These are phyloP conservation scores for Myotis brandtii DNA, from an alignment of 2,113 vertebrate genomes.

Conservation along the genomic window DNA sequence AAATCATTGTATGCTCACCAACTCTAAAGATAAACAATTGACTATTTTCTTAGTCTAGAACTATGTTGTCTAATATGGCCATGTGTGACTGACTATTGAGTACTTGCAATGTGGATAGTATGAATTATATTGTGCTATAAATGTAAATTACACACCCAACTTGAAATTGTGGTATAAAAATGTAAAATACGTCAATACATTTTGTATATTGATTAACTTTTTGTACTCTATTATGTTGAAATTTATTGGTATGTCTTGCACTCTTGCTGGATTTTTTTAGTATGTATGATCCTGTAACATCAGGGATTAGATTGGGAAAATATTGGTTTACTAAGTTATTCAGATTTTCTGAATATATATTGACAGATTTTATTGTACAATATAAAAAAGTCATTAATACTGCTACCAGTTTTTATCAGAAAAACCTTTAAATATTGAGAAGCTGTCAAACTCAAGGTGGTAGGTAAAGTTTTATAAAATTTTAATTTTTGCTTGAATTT, in stretches of 20 bases:
- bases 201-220: conserved; percentile 8
- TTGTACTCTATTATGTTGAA: not conserved
- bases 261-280: not conserved
- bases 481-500: conserved; percentile 22
- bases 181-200: not conserved
- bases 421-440: conserved; percentile 7
- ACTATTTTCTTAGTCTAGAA: not conserved
- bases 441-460: not conserved
- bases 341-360: conserved; percentile 38
- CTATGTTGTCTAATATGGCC: not conserved
- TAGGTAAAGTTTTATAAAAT: conserved; percentile 6
- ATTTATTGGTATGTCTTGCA: not conserved
- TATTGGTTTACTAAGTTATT: not conserved
- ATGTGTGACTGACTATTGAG: not conserved
- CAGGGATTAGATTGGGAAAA: not conserved
- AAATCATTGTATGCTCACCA: not conserved
- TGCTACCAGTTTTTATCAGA: not conserved
- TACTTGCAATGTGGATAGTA: not conserved
- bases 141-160: not conserved
- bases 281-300: not conserved
- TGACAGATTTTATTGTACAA: not conserved
- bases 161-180: not conserved
- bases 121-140: not conserved
- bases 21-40: not conserved
- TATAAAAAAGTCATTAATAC: not conserved